phyloP scores from a whole-genome alignment of 2,888 invertebrate species.

The Himalopsyche anomala region DNA sequence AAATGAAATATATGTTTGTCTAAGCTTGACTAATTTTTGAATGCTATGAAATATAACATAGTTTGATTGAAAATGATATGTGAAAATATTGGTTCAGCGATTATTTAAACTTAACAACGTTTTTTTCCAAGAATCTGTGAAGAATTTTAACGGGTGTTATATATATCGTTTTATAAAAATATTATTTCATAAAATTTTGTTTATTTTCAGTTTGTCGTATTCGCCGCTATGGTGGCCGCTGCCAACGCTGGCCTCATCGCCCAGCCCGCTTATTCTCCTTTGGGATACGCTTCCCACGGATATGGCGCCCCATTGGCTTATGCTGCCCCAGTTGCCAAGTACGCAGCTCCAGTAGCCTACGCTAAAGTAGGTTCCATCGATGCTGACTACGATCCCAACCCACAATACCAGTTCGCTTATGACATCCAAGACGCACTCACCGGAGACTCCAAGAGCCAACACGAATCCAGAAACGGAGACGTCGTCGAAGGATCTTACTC shows the following conservation, averaged over 20 bases:
- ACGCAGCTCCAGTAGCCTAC: conserved; percentile 56
- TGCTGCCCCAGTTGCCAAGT: conserved; percentile 69
- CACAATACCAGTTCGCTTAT: conserved; percentile 74
- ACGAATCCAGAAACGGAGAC: conserved; percentile 72
- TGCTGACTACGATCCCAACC: conserved; percentile 61
- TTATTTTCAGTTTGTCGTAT: conserved; percentile 43
- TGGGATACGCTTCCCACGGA: conserved; percentile 56
- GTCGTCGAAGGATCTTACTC: conserved; percentile 73
- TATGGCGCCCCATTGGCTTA: conserved; percentile 67
- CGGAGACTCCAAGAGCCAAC: conserved; percentile 74
- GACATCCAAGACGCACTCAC: conserved; percentile 76
- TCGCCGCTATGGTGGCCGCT: conserved; percentile 60
- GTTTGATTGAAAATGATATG: too few species aligned
- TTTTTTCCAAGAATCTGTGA: neutral
- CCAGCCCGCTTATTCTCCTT: conserved; percentile 62
- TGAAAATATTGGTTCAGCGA: neutral
- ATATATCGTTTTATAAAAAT: neutral
- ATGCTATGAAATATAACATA: too few species aligned
- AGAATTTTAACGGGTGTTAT: neutral
- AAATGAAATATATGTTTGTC: too few species aligned
- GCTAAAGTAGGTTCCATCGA: conserved; percentile 54
- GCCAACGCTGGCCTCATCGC: conserved; percentile 65
- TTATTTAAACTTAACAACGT: neutral
- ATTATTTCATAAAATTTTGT: neutral
- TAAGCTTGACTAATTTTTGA: too few species aligned